Percentiles rank a stretch among this genome's conserved stretches.
These are phyloP conservation scores for Caenorhabditis elegans DNA, from an alignment of 1,140 invertebrate genomes.

Conservation along the genomic window DNA sequence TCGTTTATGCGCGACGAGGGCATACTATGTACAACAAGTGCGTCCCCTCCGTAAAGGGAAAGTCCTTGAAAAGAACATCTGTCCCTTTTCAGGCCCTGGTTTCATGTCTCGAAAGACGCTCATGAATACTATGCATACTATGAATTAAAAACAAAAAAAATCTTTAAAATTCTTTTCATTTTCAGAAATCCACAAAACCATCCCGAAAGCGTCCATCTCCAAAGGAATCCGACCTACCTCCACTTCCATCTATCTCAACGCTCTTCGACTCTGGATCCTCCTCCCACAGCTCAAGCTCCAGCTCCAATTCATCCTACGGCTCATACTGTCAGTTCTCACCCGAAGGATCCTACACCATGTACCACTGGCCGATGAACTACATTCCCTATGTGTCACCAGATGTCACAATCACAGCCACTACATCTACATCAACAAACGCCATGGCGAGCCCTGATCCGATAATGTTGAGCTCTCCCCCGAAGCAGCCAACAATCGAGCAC, in stretches of 20 bases:
- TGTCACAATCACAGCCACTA: not conserved
- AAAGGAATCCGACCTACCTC: not conserved
- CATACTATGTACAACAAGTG: not conserved
- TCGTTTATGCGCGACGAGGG: constrained; percentile 18
- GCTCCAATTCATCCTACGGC: not conserved
- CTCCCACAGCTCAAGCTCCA: not conserved
- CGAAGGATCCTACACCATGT: not conserved
- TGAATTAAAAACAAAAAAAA: too few species aligned
- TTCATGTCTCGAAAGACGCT: too few species aligned
- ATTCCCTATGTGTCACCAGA: not conserved
- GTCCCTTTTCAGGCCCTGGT: not conserved
- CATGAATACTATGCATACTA: too few species aligned
- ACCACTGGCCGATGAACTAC: not conserved
- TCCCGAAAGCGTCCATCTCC: not conserved
- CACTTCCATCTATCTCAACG: not conserved
- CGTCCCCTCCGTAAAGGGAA: not conserved
- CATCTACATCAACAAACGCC: not conserved
- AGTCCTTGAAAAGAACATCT: constrained; percentile 28
- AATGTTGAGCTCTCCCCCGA: not conserved
- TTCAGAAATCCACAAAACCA: not conserved
- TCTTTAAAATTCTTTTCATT: too few species aligned
- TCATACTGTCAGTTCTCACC: constrained; percentile 9
- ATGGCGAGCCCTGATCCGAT: not conserved
- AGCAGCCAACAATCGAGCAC: not conserved
- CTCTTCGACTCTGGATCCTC: constrained; percentile 22